Conservation (phyloP, 2,797 vertebrate species). For the Serranus cabrilla region DNA sequence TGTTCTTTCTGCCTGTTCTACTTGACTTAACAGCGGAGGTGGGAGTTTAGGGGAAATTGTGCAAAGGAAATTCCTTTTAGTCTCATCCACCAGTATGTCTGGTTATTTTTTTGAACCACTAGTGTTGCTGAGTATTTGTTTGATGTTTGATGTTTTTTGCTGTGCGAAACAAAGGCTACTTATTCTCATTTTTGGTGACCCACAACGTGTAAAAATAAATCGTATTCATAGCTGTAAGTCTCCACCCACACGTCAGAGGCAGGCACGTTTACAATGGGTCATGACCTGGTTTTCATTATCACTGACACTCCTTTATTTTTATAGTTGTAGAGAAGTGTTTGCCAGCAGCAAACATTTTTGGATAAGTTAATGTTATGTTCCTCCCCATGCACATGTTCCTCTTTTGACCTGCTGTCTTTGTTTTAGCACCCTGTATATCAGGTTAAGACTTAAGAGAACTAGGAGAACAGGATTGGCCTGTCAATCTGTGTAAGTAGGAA, state of each 20-base stretch:
- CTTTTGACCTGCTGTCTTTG: not conserved
- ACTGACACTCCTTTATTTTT: not conserved
- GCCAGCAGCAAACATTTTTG: not conserved
- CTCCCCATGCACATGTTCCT: not conserved
- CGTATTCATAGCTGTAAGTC: not conserved
- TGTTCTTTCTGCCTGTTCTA: conserved; percentile 3
- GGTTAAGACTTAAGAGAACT: conserved; percentile 37
- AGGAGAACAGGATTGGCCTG: conserved; percentile 63
- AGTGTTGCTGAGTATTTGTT: not conserved
- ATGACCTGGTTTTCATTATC: not conserved
- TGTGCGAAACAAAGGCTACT: not conserved
- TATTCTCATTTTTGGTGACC: not conserved
- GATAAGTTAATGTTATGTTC: not conserved
- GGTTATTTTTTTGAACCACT: not conserved
- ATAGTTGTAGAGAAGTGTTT: conserved; percentile 2
- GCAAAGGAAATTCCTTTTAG: not conserved
- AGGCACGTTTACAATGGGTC: not conserved
- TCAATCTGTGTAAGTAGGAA: conserved; percentile 4
- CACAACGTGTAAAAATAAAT: not conserved
- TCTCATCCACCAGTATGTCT: not conserved
- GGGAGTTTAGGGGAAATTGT: conserved; percentile 19
- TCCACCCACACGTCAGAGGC: not conserved
- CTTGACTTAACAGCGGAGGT: not conserved
- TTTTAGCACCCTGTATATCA: conserved; percentile 18
- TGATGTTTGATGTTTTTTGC: not conserved